These are phyloP conservation scores for Grammomys surdaster DNA, from an alignment of 2,113 vertebrate genomes.

Conservation along the genomic window DNA sequence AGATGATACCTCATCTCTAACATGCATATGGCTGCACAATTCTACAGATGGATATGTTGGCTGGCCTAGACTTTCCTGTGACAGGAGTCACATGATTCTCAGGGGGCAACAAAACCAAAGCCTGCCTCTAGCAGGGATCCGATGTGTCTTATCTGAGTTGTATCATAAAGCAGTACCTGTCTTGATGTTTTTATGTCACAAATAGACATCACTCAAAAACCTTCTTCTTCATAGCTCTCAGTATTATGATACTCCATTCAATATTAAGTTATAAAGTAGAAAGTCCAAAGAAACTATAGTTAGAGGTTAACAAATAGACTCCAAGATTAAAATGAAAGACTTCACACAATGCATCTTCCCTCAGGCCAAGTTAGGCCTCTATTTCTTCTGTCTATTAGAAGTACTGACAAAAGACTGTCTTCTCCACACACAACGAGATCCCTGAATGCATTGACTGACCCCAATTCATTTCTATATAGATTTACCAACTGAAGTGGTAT, in stretches of 20 bases:
- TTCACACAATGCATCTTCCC: not conserved
- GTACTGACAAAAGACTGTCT: not conserved
- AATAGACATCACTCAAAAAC: not conserved
- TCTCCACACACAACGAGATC: not conserved
- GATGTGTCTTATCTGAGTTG: not conserved
- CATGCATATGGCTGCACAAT: not conserved
- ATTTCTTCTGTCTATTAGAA: conserved; percentile 42
- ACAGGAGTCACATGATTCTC: not conserved
- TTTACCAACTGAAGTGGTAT: not conserved
- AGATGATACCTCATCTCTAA: not conserved
- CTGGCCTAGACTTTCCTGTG: not conserved
- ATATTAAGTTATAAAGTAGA: conserved; percentile 1
- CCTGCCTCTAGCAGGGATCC: not conserved
- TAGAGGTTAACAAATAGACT: not conserved
- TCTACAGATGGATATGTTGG: not conserved
- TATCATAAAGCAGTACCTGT: not conserved
- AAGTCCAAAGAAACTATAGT: conserved; percentile 44
- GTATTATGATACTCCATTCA: not conserved
- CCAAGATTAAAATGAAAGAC: not conserved
- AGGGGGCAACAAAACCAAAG: not conserved
- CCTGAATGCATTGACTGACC: not conserved
- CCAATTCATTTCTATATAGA: conserved; percentile 2
- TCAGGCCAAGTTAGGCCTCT: conserved; percentile 17
- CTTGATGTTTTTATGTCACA: not conserved
- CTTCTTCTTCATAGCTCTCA: not conserved